phyloP scores from a whole-genome alignment of 1,140 invertebrate species.

The Drusus annulatus region DNA sequence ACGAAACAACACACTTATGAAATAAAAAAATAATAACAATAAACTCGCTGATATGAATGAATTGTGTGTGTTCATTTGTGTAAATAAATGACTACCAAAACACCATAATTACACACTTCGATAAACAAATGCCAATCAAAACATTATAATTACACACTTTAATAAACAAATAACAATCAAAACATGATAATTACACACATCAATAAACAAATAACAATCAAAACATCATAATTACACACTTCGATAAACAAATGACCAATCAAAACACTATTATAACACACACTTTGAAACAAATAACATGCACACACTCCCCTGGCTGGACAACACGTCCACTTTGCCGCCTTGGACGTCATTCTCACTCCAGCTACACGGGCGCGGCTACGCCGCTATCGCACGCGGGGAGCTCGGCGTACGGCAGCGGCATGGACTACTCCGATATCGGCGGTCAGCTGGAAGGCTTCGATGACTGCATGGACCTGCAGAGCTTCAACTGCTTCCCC shows the following conservation, averaged over 20 bases:
- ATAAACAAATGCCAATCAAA: not conserved
- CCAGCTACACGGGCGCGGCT: conserved; percentile 42
- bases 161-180: not conserved
- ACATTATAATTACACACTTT: not conserved
- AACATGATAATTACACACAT: too few species aligned
- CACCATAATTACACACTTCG: too few species aligned
- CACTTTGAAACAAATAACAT: not conserved
- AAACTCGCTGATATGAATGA: not conserved
- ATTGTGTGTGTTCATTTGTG: too few species aligned
- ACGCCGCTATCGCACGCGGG: conserved; percentile 49
- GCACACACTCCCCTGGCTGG: not conserved
- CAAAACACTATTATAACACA: too few species aligned
- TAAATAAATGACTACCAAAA: too few species aligned
- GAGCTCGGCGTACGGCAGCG: not conserved
- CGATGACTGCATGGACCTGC: conserved; percentile 55
- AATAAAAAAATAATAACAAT: too few species aligned
- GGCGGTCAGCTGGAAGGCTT: conserved; percentile 50
- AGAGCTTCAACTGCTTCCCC: conserved; percentile 47
- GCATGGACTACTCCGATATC: conserved; percentile 55
- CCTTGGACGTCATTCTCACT: not conserved
- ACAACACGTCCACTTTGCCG: not conserved
- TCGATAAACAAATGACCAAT: too few species aligned
- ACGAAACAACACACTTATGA: too few species aligned
- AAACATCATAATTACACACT: too few species aligned
- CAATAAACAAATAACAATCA: too few species aligned